Evolutionary conservation across 2,888 invertebrate species (phyloP), one percentile per base, ranked within the genome.

Genomic region (Chaetogeoica ovagalla): DNA sequence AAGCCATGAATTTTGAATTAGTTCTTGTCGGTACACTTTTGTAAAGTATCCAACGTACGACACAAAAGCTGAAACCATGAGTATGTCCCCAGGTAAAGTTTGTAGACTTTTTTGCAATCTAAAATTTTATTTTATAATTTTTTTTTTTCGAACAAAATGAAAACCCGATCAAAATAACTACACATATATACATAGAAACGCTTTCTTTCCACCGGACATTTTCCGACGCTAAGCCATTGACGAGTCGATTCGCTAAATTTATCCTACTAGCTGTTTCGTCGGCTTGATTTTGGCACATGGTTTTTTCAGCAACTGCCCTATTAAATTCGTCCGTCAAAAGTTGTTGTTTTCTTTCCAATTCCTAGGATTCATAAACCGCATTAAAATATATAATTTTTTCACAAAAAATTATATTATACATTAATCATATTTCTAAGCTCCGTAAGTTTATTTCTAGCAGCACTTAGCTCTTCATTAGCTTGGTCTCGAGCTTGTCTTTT

Each of bases 41-140:
- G 94, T 95, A 86, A 97, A 97, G 85, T 96, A 96, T 2, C 97
- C 97, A 52, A 96, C 94, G 86, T 97, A 97, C 0, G 97, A 97
- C 76, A 97, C 93, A 86, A 97, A 97, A 17, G 97, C 96, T 0
- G 96, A 94, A 55, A 95, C 92, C 43, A 97, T 87, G 0, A 97
- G 87, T 52, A 96, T 92, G 85, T 97, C 96, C 0, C 97, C 97
- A 0, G 97, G 95, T 79, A 97, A 87, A 82, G 94, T 94, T 39
- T 89, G 87, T 43, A 92, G 93, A 17, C 93, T 91, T 82, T 89
- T 88, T 83, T 91, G 91, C 81, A 94, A 90, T 83, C 91, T 91
- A 79, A 86, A 86, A 66, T 88, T 87, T 1, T 59, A 69, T 37
- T 23, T 4, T 30, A 57, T 39, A 71, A 17, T 57, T 23, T 11